These are phyloP conservation scores for Cataglyphis altisquamis DNA, from an alignment of 2,888 invertebrate species.

Conservation along the genomic window DNA sequence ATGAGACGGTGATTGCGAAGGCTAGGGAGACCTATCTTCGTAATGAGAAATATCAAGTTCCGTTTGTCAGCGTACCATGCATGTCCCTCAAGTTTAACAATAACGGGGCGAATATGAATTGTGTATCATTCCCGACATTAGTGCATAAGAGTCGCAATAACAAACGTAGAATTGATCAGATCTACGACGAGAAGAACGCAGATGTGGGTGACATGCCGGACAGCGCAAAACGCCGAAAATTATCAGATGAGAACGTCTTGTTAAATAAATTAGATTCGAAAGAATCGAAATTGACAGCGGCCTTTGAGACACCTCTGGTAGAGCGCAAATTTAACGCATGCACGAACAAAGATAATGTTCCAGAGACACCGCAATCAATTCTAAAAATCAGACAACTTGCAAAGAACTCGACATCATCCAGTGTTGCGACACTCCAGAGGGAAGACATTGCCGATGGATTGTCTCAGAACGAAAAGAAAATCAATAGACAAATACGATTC, in stretches of 20 bases:
- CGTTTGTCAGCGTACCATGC: conserved; percentile 83
- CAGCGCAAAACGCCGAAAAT: conserved; percentile 69
- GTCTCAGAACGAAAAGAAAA: conserved; percentile 50
- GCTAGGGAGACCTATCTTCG: conserved; percentile 81
- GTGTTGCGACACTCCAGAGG: neutral
- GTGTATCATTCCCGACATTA: conserved; percentile 78
- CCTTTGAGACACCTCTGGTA: conserved; percentile 82
- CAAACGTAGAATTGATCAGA: conserved; percentile 78
- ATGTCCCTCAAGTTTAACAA: conserved; percentile 71
- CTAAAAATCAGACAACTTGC: conserved; percentile 83
- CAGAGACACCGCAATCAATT: conserved; percentile 83
- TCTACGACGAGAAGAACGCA: conserved; percentile 61
- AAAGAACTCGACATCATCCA: conserved; percentile 77
- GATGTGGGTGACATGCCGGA: conserved; percentile 44
- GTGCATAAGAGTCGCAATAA: conserved; percentile 70
- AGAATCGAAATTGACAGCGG: conserved; percentile 67
- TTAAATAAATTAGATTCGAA: conserved; percentile 29
- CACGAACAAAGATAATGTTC: conserved; percentile 39
- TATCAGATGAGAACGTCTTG: conserved; percentile 57
- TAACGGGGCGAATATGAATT: conserved; percentile 66
- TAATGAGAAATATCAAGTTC: conserved; percentile 77
- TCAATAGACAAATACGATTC: conserved; percentile 82
- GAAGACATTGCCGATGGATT: conserved; percentile 11
- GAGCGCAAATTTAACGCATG: conserved; percentile 76
- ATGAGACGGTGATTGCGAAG: conserved; percentile 79